Base-by-base conservation (phyloP, 2,797 vertebrate genomes). In the Lagorchestes hirsutus region DNA sequence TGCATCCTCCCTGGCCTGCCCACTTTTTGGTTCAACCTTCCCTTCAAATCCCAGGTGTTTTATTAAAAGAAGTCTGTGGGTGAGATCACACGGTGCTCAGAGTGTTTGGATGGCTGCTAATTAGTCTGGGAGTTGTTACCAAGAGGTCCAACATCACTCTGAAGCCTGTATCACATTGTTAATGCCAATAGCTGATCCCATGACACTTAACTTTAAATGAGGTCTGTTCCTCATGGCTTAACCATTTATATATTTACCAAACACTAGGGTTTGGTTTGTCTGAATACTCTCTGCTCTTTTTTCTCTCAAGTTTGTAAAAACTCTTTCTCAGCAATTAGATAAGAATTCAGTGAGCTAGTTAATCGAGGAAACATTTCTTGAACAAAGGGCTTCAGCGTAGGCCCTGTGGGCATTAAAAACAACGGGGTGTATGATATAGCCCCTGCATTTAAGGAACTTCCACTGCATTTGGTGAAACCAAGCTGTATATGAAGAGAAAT, bases 81-180 rank as follows among this genome's bases (percentile, higher is more conserved):
- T 50, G 90, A 95, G 55, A 40, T 93, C 74, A 87, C 46, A 31
- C 55, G 91, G 59, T 90, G 82, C 13, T 46, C 82, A 27, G 0
- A 40, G 9, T 97, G 95, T 96, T 96, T 95, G 92, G 27, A 57
- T 92, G 22, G 50, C 50, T 0, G 4, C 34, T 90, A n/a, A 54
- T 96, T 92, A 92, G 40, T 93, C 90, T 94, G 95, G 90, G 58
- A 95, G 50, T 96, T 91, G 55, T 93, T 95, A 93, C 50, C 74
- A 91, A 57, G 54, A 95, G 10, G 18, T 94, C 29, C 58, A 34
- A 16, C 90, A 54, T 27, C 46, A 22, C 54, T 90, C 90, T 82
- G 34, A 96, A 94, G 74, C 96, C 58, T 59, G 90, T n/a, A 91
- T 96, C 93, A 90, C 90, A 5, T 46, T 57, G 50, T 94, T 67